Evolutionary conservation across 37 sponge, comb jelly and placozoan genomes (phyloP), one percentile per base, ranked within the genome.

Genomic region (Petrosia ficiformis): DNA sequence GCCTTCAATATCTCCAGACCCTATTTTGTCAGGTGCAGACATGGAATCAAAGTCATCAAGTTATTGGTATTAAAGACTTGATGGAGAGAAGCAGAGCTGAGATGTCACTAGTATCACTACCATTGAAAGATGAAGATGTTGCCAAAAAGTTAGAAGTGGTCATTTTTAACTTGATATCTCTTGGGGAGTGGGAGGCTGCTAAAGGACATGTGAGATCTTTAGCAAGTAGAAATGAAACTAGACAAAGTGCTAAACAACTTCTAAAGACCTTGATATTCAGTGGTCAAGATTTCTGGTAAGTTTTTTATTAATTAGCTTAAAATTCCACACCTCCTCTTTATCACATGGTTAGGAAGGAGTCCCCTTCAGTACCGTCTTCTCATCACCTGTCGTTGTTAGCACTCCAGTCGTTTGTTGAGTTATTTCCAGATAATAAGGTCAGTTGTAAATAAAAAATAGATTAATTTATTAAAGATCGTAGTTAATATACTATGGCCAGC

Each of bases 141-240:
- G 19, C 30, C 40, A 64, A 56, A 58, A 82, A 68, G 72, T 69
- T 82, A n/a, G 79, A 77, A 38, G 78, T 78, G 16, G 65, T 57
- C 30, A 57, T 78, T 0, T 68, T 91, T 35, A 94, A 94, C 59
- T 37, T 39, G 54, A 34, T 86, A 28, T 74, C 80, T 30, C 67
- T 94, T 31, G 94, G 94, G 0, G 87, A 94, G 59, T 94, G 90
- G 94, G 94, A 94, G 65, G 57, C 80, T 3, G 86, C 94, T 29
- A 41, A 77, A 1, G 90, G 77, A 38, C 54, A 65, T 35, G 57
- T 93, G 31, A 28, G 26, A 0, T 16, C 29, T 30, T 29, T 87
- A 4, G 32, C 73, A 14, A 58, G 58, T 1, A 32, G 33, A 24
- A 54, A 57, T 24, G 24, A 42, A 3, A 67, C 39, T 19, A 36